These are phyloP conservation scores for Pseudoatta argentina DNA, from an alignment of 1,140 invertebrate species.

Conservation along the genomic window DNA sequence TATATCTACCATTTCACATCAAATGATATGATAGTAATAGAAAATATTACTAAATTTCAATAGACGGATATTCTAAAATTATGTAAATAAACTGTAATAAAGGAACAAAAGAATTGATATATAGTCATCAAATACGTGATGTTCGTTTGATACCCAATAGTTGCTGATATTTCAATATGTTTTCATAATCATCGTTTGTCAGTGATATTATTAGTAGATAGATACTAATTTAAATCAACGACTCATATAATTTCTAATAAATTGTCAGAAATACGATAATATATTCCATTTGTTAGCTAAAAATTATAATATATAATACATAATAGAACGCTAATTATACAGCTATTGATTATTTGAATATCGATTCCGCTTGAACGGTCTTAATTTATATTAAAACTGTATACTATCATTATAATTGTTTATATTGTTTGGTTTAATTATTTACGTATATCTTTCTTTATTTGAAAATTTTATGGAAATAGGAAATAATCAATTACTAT, in stretches of 20 bases:
- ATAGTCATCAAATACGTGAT: constrained; percentile 35
- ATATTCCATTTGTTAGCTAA: constrained; percentile 11
- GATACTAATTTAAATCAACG: constrained; percentile 57
- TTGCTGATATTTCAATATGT: background rate
- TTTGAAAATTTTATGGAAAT: background rate
- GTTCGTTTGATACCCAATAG: constrained; percentile 16
- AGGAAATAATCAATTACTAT: background rate
- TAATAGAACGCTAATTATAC: constrained; percentile 20
- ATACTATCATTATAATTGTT: background rate
- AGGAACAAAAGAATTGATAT: constrained; percentile 30
- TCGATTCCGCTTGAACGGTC: background rate
- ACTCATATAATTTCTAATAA: constrained; percentile 32
- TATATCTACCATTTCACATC: background rate
- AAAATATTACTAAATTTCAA: constrained; percentile 39
- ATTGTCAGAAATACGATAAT: constrained; percentile 25
- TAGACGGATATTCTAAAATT: background rate
- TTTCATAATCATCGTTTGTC: constrained; percentile 6
- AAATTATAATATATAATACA: constrained; percentile 30
- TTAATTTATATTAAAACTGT: constrained; percentile 20
- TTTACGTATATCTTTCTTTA: background rate
- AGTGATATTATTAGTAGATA: constrained; percentile 40
- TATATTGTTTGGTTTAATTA: background rate
- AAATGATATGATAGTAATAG: background rate
- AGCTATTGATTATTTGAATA: constrained; percentile 8
- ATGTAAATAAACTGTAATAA: background rate